Percentiles rank a stretch among this genome's conserved stretches.
Evolutionary conservation across 1,140 invertebrate species (phyloP).

Genomic region (Piezodorus guildinii): DNA sequence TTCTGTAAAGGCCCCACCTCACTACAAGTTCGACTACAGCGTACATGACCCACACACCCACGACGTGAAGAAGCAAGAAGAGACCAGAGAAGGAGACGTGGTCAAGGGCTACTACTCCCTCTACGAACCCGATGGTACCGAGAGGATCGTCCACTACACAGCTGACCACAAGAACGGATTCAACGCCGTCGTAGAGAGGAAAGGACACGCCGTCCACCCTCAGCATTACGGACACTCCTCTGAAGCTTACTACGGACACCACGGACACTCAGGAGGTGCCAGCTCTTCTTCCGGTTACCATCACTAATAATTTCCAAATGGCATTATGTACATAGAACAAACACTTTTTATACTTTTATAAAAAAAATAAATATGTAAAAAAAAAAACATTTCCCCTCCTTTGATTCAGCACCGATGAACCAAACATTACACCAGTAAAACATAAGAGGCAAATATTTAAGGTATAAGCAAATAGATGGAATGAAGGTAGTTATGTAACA

Average conservation of each 20-base stretch:
- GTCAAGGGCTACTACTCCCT: conserved; percentile 10
- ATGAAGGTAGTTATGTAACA: too few relatives aligned
- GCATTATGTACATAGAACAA: too few relatives aligned
- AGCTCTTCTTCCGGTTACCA: too few relatives aligned
- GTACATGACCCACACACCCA: conserved; percentile 40
- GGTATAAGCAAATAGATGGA: too few relatives aligned
- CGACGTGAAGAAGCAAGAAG: conserved; percentile 39
- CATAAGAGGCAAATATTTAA: too few relatives aligned
- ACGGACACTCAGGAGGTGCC: too few relatives aligned
- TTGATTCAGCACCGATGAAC: too few relatives aligned
- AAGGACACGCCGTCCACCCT: conserved; percentile 1
- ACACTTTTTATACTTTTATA: too few relatives aligned
- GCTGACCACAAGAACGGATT: conserved; percentile 27
- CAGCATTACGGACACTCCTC: not conserved
- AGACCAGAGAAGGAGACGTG: conserved; percentile 29
- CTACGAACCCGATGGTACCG: conserved; percentile 5
- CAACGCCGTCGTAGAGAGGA: conserved; percentile 32
- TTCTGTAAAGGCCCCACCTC: conserved; percentile 28
- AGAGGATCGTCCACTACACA: conserved; percentile 8
- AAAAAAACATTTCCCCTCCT: too few relatives aligned
- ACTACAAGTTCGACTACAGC: conserved; percentile 43
- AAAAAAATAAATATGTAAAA: conserved; percentile 24
- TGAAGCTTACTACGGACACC: too few relatives aligned
- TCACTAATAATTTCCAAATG: too few relatives aligned
- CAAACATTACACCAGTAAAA: too few relatives aligned